These are phyloP conservation scores for Scalopus aquaticus DNA, from an alignment of 2,113 vertebrate species.

Conservation along the genomic window DNA sequence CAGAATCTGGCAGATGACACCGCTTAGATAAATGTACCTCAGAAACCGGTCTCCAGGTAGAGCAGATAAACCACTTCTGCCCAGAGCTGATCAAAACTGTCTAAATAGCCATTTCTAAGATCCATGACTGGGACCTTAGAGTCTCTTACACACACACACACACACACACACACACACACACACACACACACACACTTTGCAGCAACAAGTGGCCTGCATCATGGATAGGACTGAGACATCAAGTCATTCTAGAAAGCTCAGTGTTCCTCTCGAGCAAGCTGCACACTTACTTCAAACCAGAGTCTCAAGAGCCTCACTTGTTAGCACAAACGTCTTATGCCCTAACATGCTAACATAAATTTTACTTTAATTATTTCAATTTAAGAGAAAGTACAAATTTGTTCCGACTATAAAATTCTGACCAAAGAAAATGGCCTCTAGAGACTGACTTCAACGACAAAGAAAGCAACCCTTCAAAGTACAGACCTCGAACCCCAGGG, in stretches of 20 bases:
- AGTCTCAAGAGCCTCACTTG: rapidly evolving
- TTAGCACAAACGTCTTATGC: neutral
- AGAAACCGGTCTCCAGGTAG: neutral
- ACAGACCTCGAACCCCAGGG: neutral
- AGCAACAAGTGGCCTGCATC: neutral
- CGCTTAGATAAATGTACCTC: neutral
- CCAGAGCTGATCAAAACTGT: neutral
- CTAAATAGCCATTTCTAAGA: neutral
- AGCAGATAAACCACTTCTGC: neutral
- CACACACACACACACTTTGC: neutral
- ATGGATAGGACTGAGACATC: neutral
- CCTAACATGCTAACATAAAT: neutral
- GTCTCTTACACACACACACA: neutral
- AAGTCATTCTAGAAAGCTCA: neutral
- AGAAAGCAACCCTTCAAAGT: neutral
- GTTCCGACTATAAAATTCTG: neutral
- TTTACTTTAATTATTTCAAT: neutral
- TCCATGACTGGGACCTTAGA: neutral
- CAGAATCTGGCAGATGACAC: neutral
- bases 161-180: neutral
- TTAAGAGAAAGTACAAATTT: neutral
- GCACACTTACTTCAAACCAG: neutral
- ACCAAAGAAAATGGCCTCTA: neutral
- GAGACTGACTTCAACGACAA: neutral
- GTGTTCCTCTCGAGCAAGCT: neutral